Evolutionary conservation across 2,797 vertebrate genomes (phyloP), one percentile per base, ranked within the genome.

Genomic region (Argyrosomus regius): DNA sequence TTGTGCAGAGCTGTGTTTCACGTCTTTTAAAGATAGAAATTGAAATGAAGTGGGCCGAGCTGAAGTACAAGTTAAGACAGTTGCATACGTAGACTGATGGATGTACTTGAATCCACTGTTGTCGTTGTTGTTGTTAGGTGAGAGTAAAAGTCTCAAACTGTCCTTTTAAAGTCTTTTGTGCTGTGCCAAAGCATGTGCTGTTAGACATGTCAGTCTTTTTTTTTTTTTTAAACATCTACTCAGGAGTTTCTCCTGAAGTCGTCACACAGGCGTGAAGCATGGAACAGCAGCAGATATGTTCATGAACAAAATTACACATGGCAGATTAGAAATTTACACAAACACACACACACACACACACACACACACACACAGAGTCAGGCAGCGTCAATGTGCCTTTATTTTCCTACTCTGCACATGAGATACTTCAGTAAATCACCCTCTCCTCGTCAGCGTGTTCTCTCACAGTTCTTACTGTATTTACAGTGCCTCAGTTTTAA

Each of bases 401-500:
- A 53, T 76, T 68, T 18, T 61, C 59, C 58, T 82, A 5, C 12
- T 50, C 17, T 57, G 54, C 24, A 49, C 13, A 28, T 6, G 10
- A 31, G 22, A 65, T 68, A 28, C 46, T 78, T 46, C 26, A 28
- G 9, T 53, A 26, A 62, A 62, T 46, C 43, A 61, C 52, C 39
- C 50, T 56, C 43, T 17, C 7, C 24, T 69, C 0, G 3, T 46
- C 18, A 0, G 49, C 31, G 43, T 64, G 41, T 20, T 80, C 75
- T 77, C 80, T 84, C 82, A 87, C 89, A 75, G 78, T 82, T 80
- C 65, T 52, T 14, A n/a, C 49, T 63, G 66, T 72, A 80, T 92
- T 88, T 90, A 91, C 89, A 91, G 76, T 81, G 85, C 86, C 66
- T 84, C 67, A 5, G 68, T 78, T 89, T 91, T 78, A 83, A 92